Conservation (phyloP, 2,888 invertebrate genomes). For the Dryomyza anilis region DNA sequence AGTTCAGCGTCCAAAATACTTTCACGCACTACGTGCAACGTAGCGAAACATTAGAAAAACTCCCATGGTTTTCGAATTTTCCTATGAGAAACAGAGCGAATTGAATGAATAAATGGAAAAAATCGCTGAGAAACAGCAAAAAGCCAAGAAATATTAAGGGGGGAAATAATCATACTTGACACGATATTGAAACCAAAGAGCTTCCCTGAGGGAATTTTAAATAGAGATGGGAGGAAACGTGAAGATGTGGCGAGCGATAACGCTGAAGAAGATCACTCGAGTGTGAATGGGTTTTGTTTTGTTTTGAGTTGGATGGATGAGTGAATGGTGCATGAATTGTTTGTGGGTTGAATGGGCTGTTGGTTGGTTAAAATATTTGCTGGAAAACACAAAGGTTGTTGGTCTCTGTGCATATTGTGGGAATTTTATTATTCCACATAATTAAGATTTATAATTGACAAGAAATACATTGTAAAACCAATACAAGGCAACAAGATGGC, state of each 20-base stretch:
- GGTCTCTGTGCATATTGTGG: conserved; percentile 7
- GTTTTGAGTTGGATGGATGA: neutral
- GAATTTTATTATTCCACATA: too few species aligned
- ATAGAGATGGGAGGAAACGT: neutral
- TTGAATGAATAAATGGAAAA: neutral
- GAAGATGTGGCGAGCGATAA: neutral
- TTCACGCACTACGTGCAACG: neutral
- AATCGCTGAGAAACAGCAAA: neutral
- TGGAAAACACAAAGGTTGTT: conserved; percentile 25
- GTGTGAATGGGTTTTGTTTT: conserved; percentile 15
- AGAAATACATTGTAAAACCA: too few species aligned
- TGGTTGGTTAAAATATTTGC: conserved; percentile 7
- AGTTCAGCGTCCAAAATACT: too few species aligned
- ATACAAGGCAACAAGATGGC: too few species aligned
- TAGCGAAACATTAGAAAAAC: conserved; percentile 16
- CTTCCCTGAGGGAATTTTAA: neutral
- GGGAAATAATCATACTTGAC: neutral
- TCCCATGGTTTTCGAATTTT: conserved; percentile 33
- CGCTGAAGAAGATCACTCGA: conserved; percentile 11
- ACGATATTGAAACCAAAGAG: neutral
- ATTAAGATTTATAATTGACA: too few species aligned
- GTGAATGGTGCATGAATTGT: neutral
- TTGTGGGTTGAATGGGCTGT: neutral
- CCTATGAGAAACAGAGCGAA: conserved; percentile 36
- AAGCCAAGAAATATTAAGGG: neutral